Percentiles rank a stretch among this genome's conserved stretches.
Conservation (phyloP, 2,888 invertebrate genomes). For the Drosophila mulleri region DNA sequence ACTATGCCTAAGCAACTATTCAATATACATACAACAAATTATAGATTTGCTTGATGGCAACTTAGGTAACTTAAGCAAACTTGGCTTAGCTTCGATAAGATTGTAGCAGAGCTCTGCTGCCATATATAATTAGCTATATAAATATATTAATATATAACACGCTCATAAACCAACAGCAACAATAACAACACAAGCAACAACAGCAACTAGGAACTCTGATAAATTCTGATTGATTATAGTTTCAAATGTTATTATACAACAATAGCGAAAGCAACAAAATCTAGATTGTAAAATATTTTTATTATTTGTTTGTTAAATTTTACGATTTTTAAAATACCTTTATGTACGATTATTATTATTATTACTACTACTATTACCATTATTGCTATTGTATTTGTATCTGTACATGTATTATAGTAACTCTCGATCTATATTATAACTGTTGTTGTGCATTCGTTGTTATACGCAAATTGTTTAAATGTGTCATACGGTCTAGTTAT, state of each 20-base stretch:
- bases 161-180: constrained; percentile 33
- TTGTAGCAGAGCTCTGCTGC: constrained; percentile 54
- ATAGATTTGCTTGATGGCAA: constrained; percentile 47
- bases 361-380: constrained; percentile 31
- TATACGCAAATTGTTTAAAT: constrained; percentile 66
- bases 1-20: constrained; percentile 64
- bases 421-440: constrained; percentile 50
- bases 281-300: constrained; percentile 48
- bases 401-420: constrained; percentile 38
- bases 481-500: constrained; percentile 69
- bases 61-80: constrained; percentile 37
- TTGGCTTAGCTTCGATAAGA: constrained; percentile 76
- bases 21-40: constrained; percentile 43
- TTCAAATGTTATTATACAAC: constrained; percentile 61
- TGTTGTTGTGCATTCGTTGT: constrained; percentile 68
- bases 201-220: constrained; percentile 37
- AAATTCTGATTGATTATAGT: constrained; percentile 60
- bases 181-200: constrained; percentile 18
- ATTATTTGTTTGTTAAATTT: constrained; percentile 75
- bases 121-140: constrained; percentile 46
- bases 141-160: constrained; percentile 32
- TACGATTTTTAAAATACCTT: constrained; percentile 45
- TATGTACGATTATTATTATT: constrained; percentile 51
- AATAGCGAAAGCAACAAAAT: constrained; percentile 20
- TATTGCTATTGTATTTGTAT: constrained; percentile 53